Conservation (phyloP, 2,797 vertebrate species). For the Manis crassicaudata region DNA sequence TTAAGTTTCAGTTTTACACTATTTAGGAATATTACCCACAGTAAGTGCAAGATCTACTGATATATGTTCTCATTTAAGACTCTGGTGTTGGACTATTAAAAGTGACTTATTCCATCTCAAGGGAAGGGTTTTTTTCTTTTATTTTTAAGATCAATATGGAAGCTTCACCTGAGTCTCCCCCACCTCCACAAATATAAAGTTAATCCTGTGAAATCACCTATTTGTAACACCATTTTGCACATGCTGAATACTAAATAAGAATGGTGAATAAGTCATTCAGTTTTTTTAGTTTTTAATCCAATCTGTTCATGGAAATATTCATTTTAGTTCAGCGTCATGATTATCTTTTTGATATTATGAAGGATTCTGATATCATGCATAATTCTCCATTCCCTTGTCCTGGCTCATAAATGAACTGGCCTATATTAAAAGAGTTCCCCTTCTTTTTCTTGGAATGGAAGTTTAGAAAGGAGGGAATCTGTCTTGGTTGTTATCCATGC, state of each 20-base stretch:
- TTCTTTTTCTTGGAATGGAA: conserved; percentile 72
- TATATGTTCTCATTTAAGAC: conserved; percentile 22
- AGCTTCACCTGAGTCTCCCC: not conserved
- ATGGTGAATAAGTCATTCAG: not conserved
- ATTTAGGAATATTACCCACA: not conserved
- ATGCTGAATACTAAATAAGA: not conserved
- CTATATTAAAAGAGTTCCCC: conserved; percentile 15
- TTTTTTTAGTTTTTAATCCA: conserved; percentile 48
- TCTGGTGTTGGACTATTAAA: conserved; percentile 29
- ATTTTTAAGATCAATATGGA: not conserved
- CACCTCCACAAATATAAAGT: not conserved
- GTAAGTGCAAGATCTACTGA: not conserved
- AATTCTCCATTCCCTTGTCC: conserved; percentile 25
- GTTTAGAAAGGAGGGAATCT: conserved; percentile 60
- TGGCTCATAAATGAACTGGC: conserved; percentile 38
- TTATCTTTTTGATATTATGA: conserved; percentile 55
- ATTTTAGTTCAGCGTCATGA: not conserved
- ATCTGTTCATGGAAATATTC: conserved; percentile 16
- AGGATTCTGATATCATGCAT: conserved; percentile 17
- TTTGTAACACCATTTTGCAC: conserved; percentile 16
- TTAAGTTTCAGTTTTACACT: not conserved
- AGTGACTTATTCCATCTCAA: not conserved
- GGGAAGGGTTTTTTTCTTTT: not conserved
- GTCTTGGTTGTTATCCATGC: conserved; percentile 56
- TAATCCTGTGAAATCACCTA: conserved; percentile 44